Conservation (phyloP, 1,140 invertebrate genomes). For the Manduca sexta region DNA sequence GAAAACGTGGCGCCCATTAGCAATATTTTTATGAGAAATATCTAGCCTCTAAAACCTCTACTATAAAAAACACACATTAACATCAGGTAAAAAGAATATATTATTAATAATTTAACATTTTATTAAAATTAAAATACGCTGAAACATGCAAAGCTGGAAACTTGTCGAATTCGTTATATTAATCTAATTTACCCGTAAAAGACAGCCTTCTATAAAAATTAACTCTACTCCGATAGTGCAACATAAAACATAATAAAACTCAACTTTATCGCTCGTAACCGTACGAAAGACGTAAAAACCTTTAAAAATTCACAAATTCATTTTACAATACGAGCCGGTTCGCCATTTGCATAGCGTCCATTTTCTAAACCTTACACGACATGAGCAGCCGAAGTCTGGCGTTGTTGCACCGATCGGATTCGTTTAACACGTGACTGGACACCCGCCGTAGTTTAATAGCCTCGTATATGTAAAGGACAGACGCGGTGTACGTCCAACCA, state of each 20-base stretch:
- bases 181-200: too few relatives aligned
- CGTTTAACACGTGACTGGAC: conserved; percentile 68
- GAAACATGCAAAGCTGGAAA: too few relatives aligned
- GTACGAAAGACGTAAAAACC: background rate
- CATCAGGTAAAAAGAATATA: too few relatives aligned
- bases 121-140: too few relatives aligned
- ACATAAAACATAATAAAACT: background rate
- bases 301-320: conserved; percentile 9
- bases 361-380: conserved; percentile 27
- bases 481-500: conserved; percentile 63
- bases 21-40: too few relatives aligned
- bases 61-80: too few relatives aligned
- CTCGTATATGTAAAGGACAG: conserved; percentile 69
- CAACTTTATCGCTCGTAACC: background rate
- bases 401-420: conserved; percentile 60
- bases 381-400: conserved; percentile 21
- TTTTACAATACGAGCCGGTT: conserved; percentile 1
- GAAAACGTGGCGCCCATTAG: too few relatives aligned
- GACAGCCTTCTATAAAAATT: too few relatives aligned
- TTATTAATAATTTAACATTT: too few relatives aligned
- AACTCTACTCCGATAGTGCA: too few relatives aligned
- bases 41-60: too few relatives aligned
- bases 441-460: conserved; percentile 66
- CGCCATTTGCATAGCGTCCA: conserved; percentile 12
- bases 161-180: too few relatives aligned